Conservation (phyloP, 2,888 invertebrate species). For the Andricus quercusramuli region DNA sequence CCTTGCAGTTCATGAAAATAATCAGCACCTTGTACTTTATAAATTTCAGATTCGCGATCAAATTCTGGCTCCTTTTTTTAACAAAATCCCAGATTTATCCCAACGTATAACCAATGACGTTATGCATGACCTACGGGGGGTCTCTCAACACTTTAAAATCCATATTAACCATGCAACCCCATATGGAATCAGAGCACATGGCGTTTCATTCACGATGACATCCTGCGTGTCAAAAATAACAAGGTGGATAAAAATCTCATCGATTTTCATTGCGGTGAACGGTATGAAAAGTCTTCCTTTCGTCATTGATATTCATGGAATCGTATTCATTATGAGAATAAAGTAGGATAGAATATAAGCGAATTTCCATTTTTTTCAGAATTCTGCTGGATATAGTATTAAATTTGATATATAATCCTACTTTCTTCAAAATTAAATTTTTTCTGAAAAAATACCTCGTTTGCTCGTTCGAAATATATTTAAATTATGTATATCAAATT, state of each 20-base stretch:
- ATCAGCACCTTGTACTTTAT: background rate
- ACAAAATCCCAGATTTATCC: slow-evolving; percentile 25
- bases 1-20: background rate
- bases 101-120: background rate
- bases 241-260: slow-evolving; percentile 15
- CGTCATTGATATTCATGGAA: background rate
- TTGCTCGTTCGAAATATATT: no score
- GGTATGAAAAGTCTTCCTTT: background rate
- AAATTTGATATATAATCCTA: no score
- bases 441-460: no score
- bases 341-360: no score
- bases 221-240: slow-evolving; percentile 30
- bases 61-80: slow-evolving; percentile 12
- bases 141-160: slow-evolving; percentile 23
- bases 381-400: no score
- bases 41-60: background rate
- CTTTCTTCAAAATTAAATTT: no score
- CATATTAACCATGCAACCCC: slow-evolving; percentile 34
- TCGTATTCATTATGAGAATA: background rate
- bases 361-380: no score
- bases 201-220: background rate
- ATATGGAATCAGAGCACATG: slow-evolving; percentile 23
- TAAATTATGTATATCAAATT: no score
- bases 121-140: slow-evolving; percentile 23
- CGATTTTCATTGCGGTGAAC: background rate